Evolutionary conservation across 2,113 vertebrate genomes (phyloP).

Genomic region (Rhagologus leucostigma): DNA sequence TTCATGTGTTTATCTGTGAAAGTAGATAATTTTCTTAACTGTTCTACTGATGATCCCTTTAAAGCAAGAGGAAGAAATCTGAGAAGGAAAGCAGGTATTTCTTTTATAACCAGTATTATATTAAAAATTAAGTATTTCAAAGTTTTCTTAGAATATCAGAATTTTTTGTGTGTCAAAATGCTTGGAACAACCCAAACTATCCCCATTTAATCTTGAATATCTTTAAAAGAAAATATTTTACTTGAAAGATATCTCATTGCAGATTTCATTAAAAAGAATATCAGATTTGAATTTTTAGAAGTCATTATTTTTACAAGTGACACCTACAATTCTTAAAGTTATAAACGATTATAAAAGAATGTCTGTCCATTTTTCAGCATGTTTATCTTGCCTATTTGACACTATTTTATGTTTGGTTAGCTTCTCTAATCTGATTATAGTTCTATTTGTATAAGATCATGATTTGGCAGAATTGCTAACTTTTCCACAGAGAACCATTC

Average conservation of each 20-base stretch:
- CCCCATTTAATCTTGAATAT: background rate
- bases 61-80: background rate
- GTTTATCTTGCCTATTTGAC: slow-evolving; percentile 48
- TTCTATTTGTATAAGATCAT: slow-evolving; percentile 29
- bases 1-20: background rate
- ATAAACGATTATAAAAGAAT: slow-evolving; percentile 22
- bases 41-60: background rate
- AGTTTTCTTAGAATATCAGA: background rate
- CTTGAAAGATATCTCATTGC: background rate
- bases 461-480: slow-evolving; percentile 9
- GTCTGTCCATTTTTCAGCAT: background rate
- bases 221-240: slow-evolving; percentile 37
- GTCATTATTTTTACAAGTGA: slow-evolving; percentile 15
- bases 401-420: slow-evolving; percentile 43
- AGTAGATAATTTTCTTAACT: background rate
- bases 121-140: background rate
- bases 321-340: slow-evolving; percentile 20
- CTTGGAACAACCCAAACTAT: background rate
- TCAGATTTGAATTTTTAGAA: slow-evolving; percentile 12
- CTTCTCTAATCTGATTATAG: slow-evolving; percentile 46
- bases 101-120: background rate
- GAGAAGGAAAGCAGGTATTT: background rate
- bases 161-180: background rate
- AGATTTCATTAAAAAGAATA: slow-evolving; percentile 3
- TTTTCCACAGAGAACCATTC: background rate